phyloP scores from a whole-genome alignment of 1,140 invertebrate species.

The Dufourea novaeangliae region DNA sequence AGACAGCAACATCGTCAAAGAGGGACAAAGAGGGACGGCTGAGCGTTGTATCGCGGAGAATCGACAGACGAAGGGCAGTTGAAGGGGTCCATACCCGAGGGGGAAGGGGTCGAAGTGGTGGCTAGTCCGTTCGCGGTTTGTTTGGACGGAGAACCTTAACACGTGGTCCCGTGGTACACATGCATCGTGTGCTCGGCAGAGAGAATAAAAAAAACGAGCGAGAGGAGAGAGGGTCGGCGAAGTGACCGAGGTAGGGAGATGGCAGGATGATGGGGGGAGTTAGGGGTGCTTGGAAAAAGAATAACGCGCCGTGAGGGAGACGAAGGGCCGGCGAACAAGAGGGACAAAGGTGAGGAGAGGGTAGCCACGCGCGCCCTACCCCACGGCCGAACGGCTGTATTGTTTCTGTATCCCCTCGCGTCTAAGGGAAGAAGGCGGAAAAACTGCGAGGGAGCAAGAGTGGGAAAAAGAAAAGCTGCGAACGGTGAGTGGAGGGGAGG shows the following conservation, averaged over 20 bases:
- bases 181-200: slow-evolving; percentile 57
- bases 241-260: slow-evolving; percentile 38
- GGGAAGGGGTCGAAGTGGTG: slow-evolving; percentile 15
- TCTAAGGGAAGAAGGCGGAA: slow-evolving; percentile 8
- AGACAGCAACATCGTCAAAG: slow-evolving; percentile 5
- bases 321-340: slow-evolving; percentile 9
- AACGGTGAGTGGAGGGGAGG: slow-evolving; percentile 19
- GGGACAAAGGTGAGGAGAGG: slow-evolving; percentile 29
- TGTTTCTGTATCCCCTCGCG: slow-evolving; percentile 69
- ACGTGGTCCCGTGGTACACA: slow-evolving; percentile 70
- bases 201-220: slow-evolving; percentile 33
- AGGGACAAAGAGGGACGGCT: slow-evolving; percentile 22
- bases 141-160: slow-evolving; percentile 71
- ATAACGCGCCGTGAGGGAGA: slow-evolving; percentile 36
- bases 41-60: slow-evolving; percentile 58
- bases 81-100: slow-evolving; percentile 18
- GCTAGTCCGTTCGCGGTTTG: slow-evolving; percentile 60
- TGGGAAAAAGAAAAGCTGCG: slow-evolving; percentile 17
- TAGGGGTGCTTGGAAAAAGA: slow-evolving; percentile 50
- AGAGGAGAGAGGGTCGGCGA: slow-evolving; percentile 9
- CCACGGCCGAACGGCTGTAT: slow-evolving; percentile 59
- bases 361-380: slow-evolving; percentile 19
- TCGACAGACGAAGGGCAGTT: slow-evolving; percentile 49
- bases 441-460: slow-evolving; percentile 15
- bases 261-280: slow-evolving; percentile 46